These are phyloP conservation scores for Mythimna pallens DNA, from an alignment of 2,888 invertebrate species.

Conservation along the genomic window DNA sequence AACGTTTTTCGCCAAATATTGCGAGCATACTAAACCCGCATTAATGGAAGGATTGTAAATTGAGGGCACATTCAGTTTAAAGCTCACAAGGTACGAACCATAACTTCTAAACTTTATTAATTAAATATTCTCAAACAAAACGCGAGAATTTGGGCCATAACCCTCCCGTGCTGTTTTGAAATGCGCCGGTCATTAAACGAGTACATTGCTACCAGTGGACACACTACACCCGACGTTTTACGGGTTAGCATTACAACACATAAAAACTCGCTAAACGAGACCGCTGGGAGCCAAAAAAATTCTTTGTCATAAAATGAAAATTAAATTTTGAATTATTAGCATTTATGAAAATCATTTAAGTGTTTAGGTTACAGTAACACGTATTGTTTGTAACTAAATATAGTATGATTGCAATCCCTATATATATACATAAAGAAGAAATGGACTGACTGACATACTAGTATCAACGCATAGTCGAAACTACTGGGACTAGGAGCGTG, in stretches of 20 bases:
- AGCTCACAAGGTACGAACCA: slow-evolving; percentile 24
- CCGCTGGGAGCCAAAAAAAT: slow-evolving; percentile 42
- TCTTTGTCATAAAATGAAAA: slow-evolving; percentile 35
- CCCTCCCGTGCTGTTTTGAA: slow-evolving; percentile 39
- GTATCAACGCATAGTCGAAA: too few species aligned
- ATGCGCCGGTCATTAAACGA: slow-evolving; percentile 57
- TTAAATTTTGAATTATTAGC: slow-evolving; percentile 26
- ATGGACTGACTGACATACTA: too few species aligned
- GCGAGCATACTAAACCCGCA: background rate
- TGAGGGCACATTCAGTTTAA: slow-evolving; percentile 35
- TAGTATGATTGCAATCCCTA: background rate
- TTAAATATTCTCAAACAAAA: slow-evolving; percentile 60
- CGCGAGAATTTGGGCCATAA: slow-evolving; percentile 51
- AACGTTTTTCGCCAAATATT: background rate
- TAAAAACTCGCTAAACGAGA: slow-evolving; percentile 47
- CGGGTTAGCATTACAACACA: slow-evolving; percentile 52
- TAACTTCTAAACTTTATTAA: slow-evolving; percentile 55
- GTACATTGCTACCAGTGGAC: slow-evolving; percentile 41
- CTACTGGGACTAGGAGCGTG: too few species aligned
- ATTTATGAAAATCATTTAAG: slow-evolving; percentile 20
- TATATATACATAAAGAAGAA: too few species aligned
- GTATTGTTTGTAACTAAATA: background rate
- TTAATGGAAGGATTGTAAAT: slow-evolving; percentile 32
- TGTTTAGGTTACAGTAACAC: background rate
- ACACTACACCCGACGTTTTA: slow-evolving; percentile 58